Evolutionary conservation across 2,113 vertebrate genomes (phyloP).

Genomic region (Serilophus lunatus): DNA sequence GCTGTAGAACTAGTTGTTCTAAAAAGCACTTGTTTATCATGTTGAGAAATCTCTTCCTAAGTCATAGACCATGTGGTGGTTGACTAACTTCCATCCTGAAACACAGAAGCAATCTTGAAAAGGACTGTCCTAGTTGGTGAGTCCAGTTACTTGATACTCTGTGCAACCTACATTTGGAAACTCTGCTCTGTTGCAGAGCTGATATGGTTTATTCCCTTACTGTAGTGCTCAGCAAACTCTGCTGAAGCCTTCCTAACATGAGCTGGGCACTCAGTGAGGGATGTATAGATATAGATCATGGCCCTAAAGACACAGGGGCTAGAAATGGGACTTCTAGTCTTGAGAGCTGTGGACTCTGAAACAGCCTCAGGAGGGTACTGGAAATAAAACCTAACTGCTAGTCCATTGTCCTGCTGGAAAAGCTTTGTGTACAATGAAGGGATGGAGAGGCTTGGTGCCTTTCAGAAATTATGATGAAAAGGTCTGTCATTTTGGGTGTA

Average conservation of each 20-base stretch:
- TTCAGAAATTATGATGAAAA: background rate
- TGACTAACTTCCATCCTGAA: conserved; percentile 7
- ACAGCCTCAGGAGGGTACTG: background rate
- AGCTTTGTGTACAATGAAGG: background rate
- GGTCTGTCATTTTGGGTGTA: background rate
- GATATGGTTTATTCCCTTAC: background rate
- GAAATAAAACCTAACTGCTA: background rate
- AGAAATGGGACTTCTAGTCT: background rate
- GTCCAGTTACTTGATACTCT: background rate
- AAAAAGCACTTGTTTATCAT: conserved; percentile 53
- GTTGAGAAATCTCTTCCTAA: conserved; percentile 31
- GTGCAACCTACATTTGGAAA: background rate
- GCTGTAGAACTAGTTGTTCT: conserved; percentile 62
- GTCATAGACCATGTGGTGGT: background rate
- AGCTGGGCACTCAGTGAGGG: background rate
- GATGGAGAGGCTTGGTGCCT: background rate
- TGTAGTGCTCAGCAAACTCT: background rate
- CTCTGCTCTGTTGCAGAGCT: background rate
- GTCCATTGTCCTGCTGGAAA: background rate
- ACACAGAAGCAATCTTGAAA: background rate
- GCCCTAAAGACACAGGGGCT: background rate
- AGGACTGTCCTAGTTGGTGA: background rate
- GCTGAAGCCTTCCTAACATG: background rate
- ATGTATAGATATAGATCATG: background rate
- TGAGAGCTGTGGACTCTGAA: background rate